phyloP scores from a whole-genome alignment of 1,140 invertebrate genomes.

The Drosophila ercepeae region DNA sequence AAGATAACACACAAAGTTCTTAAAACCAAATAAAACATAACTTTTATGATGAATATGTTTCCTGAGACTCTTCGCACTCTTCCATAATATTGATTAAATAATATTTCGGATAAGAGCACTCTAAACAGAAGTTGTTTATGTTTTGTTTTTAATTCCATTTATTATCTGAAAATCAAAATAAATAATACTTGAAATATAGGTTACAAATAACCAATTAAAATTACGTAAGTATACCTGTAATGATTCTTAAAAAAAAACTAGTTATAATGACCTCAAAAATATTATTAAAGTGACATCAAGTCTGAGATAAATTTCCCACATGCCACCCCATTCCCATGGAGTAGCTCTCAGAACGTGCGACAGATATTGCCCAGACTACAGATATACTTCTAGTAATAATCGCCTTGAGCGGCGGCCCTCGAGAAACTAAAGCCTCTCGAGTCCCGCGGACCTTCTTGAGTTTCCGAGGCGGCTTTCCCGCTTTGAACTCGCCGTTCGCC shows the following conservation, averaged over 20 bases:
- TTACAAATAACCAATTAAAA: neutral
- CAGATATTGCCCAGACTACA: conserved; percentile 26
- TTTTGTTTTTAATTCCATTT: neutral
- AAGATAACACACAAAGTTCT: neutral
- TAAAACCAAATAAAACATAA: neutral
- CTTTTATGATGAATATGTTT: neutral
- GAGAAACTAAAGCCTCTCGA: conserved; percentile 29
- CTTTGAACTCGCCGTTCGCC: conserved; percentile 49
- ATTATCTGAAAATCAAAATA: neutral
- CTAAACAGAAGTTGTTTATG: conserved; percentile 3
- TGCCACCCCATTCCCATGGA: neutral
- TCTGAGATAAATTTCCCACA: neutral
- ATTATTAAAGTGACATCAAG: neutral
- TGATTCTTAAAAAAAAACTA: no score
- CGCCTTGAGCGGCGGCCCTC: conserved; percentile 31
- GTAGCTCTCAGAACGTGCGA: conserved; percentile 11
- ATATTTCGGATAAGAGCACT: conserved; percentile 5
- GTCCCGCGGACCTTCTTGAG: conserved; percentile 28
- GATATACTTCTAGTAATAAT: conserved; percentile 25
- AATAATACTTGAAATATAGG: neutral
- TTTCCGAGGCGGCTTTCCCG: conserved; percentile 24
- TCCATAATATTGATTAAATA: neutral
- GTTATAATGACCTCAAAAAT: neutral
- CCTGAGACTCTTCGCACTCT: neutral
- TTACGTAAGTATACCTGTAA: neutral